phyloP scores from a whole-genome alignment of 2,888 invertebrate species.

The Deilephila elpenor region DNA sequence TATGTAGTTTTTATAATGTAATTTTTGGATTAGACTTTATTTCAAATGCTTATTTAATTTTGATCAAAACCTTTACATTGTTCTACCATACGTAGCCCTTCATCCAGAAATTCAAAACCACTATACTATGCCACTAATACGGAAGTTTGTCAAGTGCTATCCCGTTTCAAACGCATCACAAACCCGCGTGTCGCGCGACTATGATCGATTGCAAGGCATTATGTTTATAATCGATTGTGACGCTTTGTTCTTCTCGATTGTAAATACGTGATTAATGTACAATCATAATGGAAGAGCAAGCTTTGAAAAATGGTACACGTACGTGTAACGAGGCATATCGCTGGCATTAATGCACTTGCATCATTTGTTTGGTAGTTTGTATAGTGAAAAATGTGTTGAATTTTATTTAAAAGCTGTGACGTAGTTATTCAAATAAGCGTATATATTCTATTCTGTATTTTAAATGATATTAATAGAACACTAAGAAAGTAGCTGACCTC shows the following conservation, averaged over 20 bases:
- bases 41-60: too few relatives aligned
- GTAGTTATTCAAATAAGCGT: too few relatives aligned
- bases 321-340: neutral
- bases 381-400: too few relatives aligned
- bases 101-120: too few relatives aligned
- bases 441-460: too few relatives aligned
- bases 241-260: slow-evolving; percentile 39
- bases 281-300: neutral
- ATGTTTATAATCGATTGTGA: slow-evolving; percentile 44
- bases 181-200: slow-evolving; percentile 38
- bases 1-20: too few relatives aligned
- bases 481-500: too few relatives aligned
- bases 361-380: neutral
- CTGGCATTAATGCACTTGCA: neutral
- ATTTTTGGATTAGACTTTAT: too few relatives aligned
- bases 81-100: too few relatives aligned
- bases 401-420: too few relatives aligned
- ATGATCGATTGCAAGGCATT: slow-evolving; percentile 48
- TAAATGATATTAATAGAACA: too few relatives aligned
- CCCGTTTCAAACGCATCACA: slow-evolving; percentile 35
- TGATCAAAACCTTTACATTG: too few relatives aligned
- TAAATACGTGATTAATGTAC: slow-evolving; percentile 27
- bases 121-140: neutral
- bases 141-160: neutral
- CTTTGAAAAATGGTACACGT: slow-evolving; percentile 11